Percentiles rank a stretch among this genome's conserved stretches.
Evolutionary conservation across 2,113 vertebrate species (phyloP).

Genomic region (Irena cyanogastra): DNA sequence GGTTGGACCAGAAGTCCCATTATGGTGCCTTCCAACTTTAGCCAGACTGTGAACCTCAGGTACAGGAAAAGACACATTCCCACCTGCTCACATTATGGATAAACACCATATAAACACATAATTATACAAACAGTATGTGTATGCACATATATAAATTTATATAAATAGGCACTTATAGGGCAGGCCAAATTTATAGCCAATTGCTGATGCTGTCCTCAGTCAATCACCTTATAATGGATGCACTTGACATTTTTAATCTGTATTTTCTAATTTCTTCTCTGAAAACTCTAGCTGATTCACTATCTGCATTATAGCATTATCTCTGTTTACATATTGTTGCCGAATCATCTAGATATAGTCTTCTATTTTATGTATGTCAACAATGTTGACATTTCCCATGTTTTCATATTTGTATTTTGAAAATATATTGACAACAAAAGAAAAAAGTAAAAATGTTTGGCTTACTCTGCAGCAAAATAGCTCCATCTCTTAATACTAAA

Average conservation of each 20-base stretch:
- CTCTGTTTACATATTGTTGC: not conserved
- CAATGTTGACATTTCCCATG: not conserved
- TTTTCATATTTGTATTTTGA: not conserved
- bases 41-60: not conserved
- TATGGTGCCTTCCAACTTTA: not conserved
- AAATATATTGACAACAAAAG: not conserved
- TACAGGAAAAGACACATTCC: not conserved
- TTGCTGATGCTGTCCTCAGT: not conserved
- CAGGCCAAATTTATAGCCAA: not conserved
- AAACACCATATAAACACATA: not conserved
- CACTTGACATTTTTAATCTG: not conserved
- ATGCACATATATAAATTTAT: accelerated
- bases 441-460: not conserved
- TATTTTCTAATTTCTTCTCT: not conserved
- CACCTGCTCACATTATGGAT: not conserved
- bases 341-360: not conserved
- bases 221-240: not conserved
- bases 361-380: not conserved
- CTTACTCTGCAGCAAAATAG: not conserved
- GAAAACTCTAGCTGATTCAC: not conserved
- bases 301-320: not conserved
- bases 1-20: not conserved
- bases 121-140: not conserved
- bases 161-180: not conserved
- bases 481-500: not conserved